Conservation (phyloP, 2,113 vertebrate genomes). For the Lepus timidus region DNA sequence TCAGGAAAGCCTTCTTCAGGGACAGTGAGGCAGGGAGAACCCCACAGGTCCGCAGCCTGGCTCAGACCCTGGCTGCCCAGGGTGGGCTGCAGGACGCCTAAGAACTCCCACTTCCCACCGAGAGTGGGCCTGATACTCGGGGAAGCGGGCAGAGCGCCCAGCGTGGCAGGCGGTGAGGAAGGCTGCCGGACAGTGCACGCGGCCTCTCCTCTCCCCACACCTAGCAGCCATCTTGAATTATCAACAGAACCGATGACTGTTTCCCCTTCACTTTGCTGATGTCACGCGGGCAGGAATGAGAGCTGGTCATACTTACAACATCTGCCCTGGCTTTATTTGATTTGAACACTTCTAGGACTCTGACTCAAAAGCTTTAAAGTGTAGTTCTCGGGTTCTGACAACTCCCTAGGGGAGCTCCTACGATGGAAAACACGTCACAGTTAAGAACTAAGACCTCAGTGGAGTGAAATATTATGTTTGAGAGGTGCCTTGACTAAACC, state of each 20-base stretch:
- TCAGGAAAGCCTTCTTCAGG: background rate
- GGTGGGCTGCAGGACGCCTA: background rate
- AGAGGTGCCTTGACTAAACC: background rate
- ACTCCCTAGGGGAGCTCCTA: background rate
- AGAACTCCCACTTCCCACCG: background rate
- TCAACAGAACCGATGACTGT: background rate
- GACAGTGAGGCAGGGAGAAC: background rate
- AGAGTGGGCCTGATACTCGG: background rate
- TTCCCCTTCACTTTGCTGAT: slow-evolving; percentile 28
- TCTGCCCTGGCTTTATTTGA: background rate
- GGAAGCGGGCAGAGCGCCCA: background rate
- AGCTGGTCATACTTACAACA: background rate
- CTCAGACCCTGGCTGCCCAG: background rate
- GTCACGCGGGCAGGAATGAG: slow-evolving; percentile 15
- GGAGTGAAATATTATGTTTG: background rate
- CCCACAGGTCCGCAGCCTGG: background rate
- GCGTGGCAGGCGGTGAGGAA: background rate
- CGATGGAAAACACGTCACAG: background rate
- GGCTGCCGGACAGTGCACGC: background rate
- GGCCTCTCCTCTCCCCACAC: background rate
- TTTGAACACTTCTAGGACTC: background rate
- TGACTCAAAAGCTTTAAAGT: background rate
- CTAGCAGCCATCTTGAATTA: background rate
- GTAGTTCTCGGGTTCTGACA: background rate
- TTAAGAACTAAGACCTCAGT: background rate